Base-by-base conservation (phyloP, 2,888 invertebrate genomes). In the Drosophila anceps region DNA sequence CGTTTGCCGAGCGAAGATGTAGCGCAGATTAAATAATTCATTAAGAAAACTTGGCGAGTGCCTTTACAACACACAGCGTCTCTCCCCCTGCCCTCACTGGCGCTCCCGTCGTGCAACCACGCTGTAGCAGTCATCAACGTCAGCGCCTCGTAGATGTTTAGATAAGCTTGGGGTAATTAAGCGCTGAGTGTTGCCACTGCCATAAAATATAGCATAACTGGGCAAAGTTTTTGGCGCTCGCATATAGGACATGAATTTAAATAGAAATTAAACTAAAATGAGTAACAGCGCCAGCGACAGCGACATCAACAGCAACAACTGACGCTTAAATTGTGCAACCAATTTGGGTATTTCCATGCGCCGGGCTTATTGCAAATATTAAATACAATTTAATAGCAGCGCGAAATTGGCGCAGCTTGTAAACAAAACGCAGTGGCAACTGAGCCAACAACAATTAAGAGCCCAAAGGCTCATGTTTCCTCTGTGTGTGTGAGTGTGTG, bases 221-320 rank as follows among this genome's bases (percentile, higher is more conserved):
- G 66, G 74, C 59, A 60, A 86, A 86, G 78, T 78, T 87, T 87
- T 76, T 46, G 29, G 62, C 64, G 71, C 41, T 46, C 46, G 77
- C 62, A 76, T 89, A 81, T 81, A 88, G 78, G 79, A 81, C 79
- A 90, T 86, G 86, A 86, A 86, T 86, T 90, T 86, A 86, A 90
- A 86, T 86, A 87, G 86, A 75, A 86, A 86, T 86, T 86, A 86
- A 86, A 90, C 77, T 90, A 81, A 87, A 87, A 90, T 89, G 87
- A 86, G 89, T 69, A 57, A 54, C 53, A 66, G 54, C 65, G 69
- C 33, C 53, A 64, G 54, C 65, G 67, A 33, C 46, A 60, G 10
- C 64, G 60, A 51, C 69, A 67, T 69, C 67, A 29, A 37, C 41
- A 55, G 33, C 64, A 62, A 60, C 68, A 65, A 76, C 68, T 57